phyloP scores from a whole-genome alignment of 2,113 vertebrate species.

The Mormyrus lacerda region DNA sequence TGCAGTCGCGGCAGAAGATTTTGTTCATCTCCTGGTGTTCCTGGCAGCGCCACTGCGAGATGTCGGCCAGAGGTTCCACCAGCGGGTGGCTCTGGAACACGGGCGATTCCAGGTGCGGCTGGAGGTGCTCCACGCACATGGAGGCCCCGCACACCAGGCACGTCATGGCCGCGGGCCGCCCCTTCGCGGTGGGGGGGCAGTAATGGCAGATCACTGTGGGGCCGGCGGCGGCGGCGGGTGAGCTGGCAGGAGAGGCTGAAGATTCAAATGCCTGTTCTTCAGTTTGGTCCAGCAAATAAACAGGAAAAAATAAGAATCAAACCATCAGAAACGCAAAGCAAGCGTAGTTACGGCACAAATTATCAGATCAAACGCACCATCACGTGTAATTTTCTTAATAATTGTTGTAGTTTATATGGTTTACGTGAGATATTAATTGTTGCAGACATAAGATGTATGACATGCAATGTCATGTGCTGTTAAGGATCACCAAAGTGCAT shows the following conservation, averaged over 20 bases:
- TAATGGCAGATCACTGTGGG: conserved; percentile 55
- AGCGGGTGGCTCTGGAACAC: conserved; percentile 65
- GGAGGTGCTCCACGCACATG: conserved; percentile 64
- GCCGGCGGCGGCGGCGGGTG: background rate
- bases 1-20: conserved; percentile 64
- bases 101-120: conserved; percentile 57
- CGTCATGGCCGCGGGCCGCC: conserved; percentile 60
- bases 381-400: too few species aligned
- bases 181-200: conserved; percentile 41
- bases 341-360: background rate
- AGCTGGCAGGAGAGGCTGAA: background rate
- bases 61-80: conserved; percentile 55
- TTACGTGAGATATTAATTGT: too few species aligned
- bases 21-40: conserved; percentile 70
- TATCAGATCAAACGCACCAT: too few species aligned
- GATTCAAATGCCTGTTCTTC: background rate
- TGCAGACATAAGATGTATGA: too few species aligned
- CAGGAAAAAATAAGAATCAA: background rate
- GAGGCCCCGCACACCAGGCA: conserved; percentile 69
- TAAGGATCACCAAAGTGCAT: too few species aligned
- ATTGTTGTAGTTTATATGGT: too few species aligned
- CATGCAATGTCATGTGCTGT: too few species aligned
- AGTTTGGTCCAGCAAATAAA: background rate
- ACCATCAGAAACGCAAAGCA: background rate
- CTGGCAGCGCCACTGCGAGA: conserved; percentile 58